These are phyloP conservation scores for Barnardius zonarius DNA, from an alignment of 2,113 vertebrate species.

Conservation along the genomic window DNA sequence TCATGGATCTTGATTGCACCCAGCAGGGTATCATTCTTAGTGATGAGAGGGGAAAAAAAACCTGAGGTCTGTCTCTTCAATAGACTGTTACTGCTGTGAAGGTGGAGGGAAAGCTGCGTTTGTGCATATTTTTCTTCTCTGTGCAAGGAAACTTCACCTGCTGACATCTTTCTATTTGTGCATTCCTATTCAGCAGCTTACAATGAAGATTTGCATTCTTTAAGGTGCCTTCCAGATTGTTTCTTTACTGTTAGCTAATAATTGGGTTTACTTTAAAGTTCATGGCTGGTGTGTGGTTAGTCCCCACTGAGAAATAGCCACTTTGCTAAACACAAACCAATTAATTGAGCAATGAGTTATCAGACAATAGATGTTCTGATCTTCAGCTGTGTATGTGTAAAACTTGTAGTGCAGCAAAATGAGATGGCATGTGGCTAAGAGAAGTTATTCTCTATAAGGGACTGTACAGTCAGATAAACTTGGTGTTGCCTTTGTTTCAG, in stretches of 20 bases:
- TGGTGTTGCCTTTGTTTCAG: background rate
- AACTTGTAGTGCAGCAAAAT: background rate
- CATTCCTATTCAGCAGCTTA: background rate
- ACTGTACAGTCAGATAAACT: background rate
- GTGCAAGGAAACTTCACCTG: background rate
- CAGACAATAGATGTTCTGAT: background rate
- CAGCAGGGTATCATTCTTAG: slow-evolving; percentile 70
- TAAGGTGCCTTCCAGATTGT: background rate
- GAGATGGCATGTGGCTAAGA: background rate
- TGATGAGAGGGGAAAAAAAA: slow-evolving; percentile 62
- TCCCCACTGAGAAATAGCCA: background rate
- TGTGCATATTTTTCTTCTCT: background rate
- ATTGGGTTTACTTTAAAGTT: background rate
- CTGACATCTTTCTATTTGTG: background rate
- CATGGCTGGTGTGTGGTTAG: background rate
- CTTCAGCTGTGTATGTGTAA: background rate
- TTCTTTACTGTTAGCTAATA: background rate
- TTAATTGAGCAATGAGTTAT: background rate
- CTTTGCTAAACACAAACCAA: background rate
- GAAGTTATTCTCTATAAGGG: background rate
- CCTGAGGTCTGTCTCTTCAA: slow-evolving; percentile 55
- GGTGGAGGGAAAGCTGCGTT: background rate
- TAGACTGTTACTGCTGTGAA: slow-evolving; percentile 32
- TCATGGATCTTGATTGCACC: slow-evolving; percentile 70
- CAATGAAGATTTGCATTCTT: background rate